A percentile compares a stretch with the other conserved stretches of the same genome.
These are phyloP conservation scores for Neomicropteryx cornuta DNA, from an alignment of 1,140 invertebrate genomes.

Conservation along the genomic window DNA sequence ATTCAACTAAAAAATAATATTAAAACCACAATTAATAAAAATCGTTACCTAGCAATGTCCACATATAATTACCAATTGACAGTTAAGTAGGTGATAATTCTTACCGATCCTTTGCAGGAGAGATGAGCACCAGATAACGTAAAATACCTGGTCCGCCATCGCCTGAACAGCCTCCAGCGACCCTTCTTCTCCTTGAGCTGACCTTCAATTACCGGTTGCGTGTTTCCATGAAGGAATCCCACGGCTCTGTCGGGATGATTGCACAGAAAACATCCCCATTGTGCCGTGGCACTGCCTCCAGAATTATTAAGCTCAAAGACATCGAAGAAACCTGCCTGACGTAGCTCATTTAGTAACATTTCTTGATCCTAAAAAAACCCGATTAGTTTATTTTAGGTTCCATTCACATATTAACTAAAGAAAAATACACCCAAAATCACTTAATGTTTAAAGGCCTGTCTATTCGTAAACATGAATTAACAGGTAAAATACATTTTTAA, in stretches of 20 bases:
- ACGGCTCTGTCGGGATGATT: conserved; percentile 81
- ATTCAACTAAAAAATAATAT: no score
- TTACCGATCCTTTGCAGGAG: conserved; percentile 76
- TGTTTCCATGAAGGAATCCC: conserved; percentile 63
- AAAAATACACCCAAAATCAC: no score
- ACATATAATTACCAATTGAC: no score
- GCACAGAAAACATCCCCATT: conserved; percentile 83
- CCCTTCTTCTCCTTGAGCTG: conserved; percentile 93
- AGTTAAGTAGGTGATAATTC: no score
- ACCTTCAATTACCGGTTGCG: conserved; percentile 73
- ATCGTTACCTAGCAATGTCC: no score
- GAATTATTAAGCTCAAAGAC: conserved; percentile 67
- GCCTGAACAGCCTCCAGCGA: conserved; percentile 77
- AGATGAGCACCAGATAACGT: conserved; percentile 85
- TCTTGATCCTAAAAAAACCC: conserved; percentile 71
- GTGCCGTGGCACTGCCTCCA: conserved; percentile 33
- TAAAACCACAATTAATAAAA: no score
- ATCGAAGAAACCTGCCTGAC: conserved; percentile 82
- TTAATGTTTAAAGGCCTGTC: no score
- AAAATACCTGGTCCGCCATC: conserved; percentile 89
- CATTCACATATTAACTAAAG: not conserved
- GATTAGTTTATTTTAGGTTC: no score
- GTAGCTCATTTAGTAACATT: conserved; percentile 69
- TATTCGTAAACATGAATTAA: no score
- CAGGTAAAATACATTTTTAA: no score